These are phyloP conservation scores for Drosophila nr. perissopoda DNA, from an alignment of 2,888 invertebrate species.

Conservation along the genomic window DNA sequence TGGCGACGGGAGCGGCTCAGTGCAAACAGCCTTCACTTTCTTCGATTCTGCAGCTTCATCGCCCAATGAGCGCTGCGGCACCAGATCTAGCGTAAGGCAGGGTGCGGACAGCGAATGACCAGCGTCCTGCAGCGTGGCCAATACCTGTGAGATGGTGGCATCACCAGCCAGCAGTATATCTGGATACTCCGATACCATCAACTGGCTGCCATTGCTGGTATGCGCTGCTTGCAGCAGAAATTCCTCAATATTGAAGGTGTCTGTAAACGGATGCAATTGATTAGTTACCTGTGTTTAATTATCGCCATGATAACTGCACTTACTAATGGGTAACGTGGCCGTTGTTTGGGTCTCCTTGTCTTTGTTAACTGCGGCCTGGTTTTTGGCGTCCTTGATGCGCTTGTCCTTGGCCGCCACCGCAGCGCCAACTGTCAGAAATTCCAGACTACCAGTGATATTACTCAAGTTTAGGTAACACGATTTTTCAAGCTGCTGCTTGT, in stretches of 20 bases:
- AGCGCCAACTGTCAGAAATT: slow-evolving; percentile 91
- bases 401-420: slow-evolving; percentile 95
- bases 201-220: slow-evolving; percentile 83
- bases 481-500: slow-evolving; percentile 67
- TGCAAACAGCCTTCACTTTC: slow-evolving; percentile 80
- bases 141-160: slow-evolving; percentile 87
- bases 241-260: slow-evolving; percentile 81
- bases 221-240: slow-evolving; percentile 77
- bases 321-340: slow-evolving; percentile 44
- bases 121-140: slow-evolving; percentile 86
- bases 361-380: slow-evolving; percentile 85
- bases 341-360: slow-evolving; percentile 78
- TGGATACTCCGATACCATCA: slow-evolving; percentile 85
- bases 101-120: slow-evolving; percentile 86
- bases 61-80: slow-evolving; percentile 47
- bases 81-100: slow-evolving; percentile 84
- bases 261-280: slow-evolving; percentile 51
- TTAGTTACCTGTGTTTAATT: background rate
- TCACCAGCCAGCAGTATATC: slow-evolving; percentile 86
- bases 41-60: slow-evolving; percentile 51
- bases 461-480: slow-evolving; percentile 75
- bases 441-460: slow-evolving; percentile 85
- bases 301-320: background rate
- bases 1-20: slow-evolving; percentile 85
- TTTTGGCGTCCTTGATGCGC: slow-evolving; percentile 92